Evolutionary conservation across 2,888 invertebrate species (phyloP), one percentile per base, ranked within the genome.

Genomic region (Epinotia brunnichana): DNA sequence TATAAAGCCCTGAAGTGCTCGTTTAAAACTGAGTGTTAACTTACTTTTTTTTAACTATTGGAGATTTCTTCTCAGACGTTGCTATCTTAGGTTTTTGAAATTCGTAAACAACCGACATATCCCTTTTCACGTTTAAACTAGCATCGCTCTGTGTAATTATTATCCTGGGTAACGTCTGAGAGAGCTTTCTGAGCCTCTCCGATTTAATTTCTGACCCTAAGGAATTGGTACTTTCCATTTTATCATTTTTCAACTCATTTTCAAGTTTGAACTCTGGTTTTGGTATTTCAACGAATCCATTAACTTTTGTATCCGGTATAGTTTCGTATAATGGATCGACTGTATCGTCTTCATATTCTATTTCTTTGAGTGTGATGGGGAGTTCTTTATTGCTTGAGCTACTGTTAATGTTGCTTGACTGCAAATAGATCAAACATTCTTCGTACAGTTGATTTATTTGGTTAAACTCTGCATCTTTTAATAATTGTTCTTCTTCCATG

Each of bases 61-160:
- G 68, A 10, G 74, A 59, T 70, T 78, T 81, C 54, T 77, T 80
- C 5, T 72, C 19, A 53, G 59, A 62, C 44, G 57, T 76, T 59
- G 76, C 64, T 9, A 57, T 17, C 17, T 53, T 24, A 11, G 74
- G 73, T 29, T 74, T 59, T 54, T 74, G 69, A 64, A 76, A 77
- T 17, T 75, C 66, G 41, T 66, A 71, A 10, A 66, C 41, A 57
- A 59, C 24, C 44, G 71, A 70, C 4, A 75, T 76, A 15, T 79
- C 77, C 68, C 75, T 76, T 51, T 77, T 80, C 35, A 78, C 44
- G 68, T 87, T 83, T 10, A 92, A 78, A 74, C 89, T 91, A 0
- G 86, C 85, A 53, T 83, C 87, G 73, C 92, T 92, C 63, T 91
- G 87, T 0, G 92, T 92, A 44, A 93, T 90, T 1, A 92, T 87